Evolutionary conservation across 2,888 invertebrate genomes (phyloP).

Genomic region (Oligia fasciuncula): DNA sequence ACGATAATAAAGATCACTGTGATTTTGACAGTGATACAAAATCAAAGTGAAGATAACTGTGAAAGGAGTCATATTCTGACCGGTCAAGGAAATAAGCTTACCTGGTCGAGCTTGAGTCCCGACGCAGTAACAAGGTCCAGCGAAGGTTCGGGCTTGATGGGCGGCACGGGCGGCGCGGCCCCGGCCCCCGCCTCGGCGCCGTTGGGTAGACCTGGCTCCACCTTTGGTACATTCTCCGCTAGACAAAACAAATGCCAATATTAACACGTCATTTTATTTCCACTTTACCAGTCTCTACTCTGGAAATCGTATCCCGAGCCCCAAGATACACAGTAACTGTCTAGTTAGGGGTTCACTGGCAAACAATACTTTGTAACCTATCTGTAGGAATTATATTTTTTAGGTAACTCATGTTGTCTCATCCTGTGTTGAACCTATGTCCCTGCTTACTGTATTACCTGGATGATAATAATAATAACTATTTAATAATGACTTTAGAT

Average conservation of each 20-base stretch:
- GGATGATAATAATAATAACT: too few relatives aligned
- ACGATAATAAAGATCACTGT: background rate
- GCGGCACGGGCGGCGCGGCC: slow-evolving; percentile 70
- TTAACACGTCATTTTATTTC: background rate
- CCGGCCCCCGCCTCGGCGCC: slow-evolving; percentile 82
- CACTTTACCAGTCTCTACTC: background rate
- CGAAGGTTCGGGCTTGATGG: slow-evolving; percentile 67
- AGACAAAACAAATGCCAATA: background rate
- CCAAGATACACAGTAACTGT: background rate
- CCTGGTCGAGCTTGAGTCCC: slow-evolving; percentile 97
- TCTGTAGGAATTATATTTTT: background rate
- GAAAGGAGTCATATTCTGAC: background rate
- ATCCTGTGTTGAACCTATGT: background rate
- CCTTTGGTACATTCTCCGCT: slow-evolving; percentile 87
- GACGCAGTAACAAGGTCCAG: slow-evolving; percentile 91
- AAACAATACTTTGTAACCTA: background rate
- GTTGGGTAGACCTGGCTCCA: slow-evolving; percentile 89
- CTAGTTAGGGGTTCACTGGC: background rate
- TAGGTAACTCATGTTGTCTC: background rate
- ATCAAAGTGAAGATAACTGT: background rate
- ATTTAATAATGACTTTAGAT: too few relatives aligned
- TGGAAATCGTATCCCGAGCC: background rate
- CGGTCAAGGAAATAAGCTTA: slow-evolving; percentile 70
- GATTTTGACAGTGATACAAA: background rate
- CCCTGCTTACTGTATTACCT: background rate